Evolutionary conservation across 2,888 invertebrate genomes (phyloP).

Genomic region (Andrena praecox): DNA sequence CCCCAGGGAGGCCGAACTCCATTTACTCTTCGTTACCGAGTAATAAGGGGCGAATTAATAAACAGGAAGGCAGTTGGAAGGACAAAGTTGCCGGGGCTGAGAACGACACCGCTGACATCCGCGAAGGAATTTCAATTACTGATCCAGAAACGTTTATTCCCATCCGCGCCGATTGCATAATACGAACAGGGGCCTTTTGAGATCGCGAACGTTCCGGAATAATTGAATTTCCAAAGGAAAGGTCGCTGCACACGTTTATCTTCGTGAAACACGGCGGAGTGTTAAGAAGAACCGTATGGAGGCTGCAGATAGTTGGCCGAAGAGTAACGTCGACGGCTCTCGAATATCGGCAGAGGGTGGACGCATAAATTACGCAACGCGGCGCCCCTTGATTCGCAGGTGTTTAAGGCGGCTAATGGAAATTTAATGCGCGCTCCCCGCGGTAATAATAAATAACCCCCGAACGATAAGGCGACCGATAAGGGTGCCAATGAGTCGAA

Average conservation of each 20-base stretch:
- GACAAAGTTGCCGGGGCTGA: slow-evolving; percentile 13
- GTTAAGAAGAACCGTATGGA: too few relatives aligned
- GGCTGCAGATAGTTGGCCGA: too few relatives aligned
- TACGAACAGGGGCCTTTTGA: too few relatives aligned
- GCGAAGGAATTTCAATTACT: slow-evolving; percentile 30
- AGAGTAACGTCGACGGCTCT: not conserved
- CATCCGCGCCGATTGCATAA: not conserved
- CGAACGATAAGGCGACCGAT: slow-evolving; percentile 54
- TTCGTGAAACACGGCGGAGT: too few relatives aligned
- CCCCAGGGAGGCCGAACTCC: slow-evolving; percentile 54
- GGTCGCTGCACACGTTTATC: too few relatives aligned
- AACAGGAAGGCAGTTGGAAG: slow-evolving; percentile 37
- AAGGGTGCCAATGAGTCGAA: slow-evolving; percentile 59
- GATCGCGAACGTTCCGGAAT: too few relatives aligned
- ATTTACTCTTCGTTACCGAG: slow-evolving; percentile 68
- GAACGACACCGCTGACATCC: not conserved
- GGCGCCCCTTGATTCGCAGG: slow-evolving; percentile 48
- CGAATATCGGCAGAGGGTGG: slow-evolving; percentile 8
- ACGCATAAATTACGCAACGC: slow-evolving; percentile 65
- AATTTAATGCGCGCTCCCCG: slow-evolving; percentile 69
- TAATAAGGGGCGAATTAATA: slow-evolving; percentile 66
- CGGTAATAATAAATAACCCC: slow-evolving; percentile 72
- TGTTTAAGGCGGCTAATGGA: slow-evolving; percentile 70
- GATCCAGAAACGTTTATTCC: slow-evolving; percentile 20
- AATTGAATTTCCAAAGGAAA: too few relatives aligned